Evolutionary conservation across 1,140 invertebrate genomes (phyloP), one percentile per base, ranked within the genome.

Genomic region (Schlechtendalia chinensis): DNA sequence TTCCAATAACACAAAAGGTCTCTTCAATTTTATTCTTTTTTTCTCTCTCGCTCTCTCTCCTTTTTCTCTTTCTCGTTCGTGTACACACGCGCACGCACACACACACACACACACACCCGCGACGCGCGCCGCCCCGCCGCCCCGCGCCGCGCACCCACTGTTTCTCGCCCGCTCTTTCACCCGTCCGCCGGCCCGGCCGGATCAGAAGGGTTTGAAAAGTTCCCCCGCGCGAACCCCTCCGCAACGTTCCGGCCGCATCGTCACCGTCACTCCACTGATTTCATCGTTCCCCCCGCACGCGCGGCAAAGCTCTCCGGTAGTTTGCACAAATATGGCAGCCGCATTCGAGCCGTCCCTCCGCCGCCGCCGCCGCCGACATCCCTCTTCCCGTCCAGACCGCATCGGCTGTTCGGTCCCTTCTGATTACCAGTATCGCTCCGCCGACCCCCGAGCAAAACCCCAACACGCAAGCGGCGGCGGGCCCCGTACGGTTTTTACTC

Each of bases 401-500:
- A 81, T 67, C 79, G 65, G 74, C 81, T 77, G 74, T 77, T 77
- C 54, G 81, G 67, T 81, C 83, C 81, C 83, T 81, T 83, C 82
- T 83, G 83, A 83, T 83, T 83, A 83, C 83, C 82, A 82, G 83
- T 83, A 83, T 83, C 83, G 83, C 82, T 83, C 82, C 81, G 80
- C 81, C 72, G 53, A 63, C 79, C 63, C 47, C 27, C 32, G n/a
- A 81, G 61, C 79, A 67, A 69, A 71, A 67, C 79, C 79, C 75
- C 75, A 79, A 71, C 79, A 71, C 79, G 65, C 61, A 81, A 81
- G 47, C 79, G 47, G 32, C 79, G 47, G n/a, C n/a, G n/a, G n/a
- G 79, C 50, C 63, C 79, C 79, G 79, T 81, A 69, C 79, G 79
- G 79, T 81, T 67, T 81, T 67, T 39, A 4, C 69, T 69, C n/a